These are phyloP conservation scores for Arremon brunneinucha DNA, from an alignment of 2,797 vertebrate species.

Conservation along the genomic window DNA sequence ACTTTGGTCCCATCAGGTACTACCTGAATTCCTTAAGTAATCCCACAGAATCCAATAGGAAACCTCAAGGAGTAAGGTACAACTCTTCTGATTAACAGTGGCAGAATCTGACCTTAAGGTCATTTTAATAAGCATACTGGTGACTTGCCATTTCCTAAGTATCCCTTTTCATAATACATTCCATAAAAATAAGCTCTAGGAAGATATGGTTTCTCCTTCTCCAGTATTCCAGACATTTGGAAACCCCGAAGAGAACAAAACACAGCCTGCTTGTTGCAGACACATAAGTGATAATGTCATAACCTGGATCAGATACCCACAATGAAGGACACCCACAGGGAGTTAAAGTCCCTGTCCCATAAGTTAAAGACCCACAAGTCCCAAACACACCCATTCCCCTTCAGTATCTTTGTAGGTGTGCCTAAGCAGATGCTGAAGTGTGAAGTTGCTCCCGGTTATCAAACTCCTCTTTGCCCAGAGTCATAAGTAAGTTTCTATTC, in stretches of 20 bases:
- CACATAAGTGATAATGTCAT: background rate
- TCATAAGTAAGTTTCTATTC: background rate
- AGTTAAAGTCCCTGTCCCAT: background rate
- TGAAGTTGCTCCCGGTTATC: background rate
- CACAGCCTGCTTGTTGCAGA: background rate
- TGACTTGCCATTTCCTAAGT: slow-evolving; percentile 38
- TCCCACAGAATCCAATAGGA: slow-evolving; percentile 7
- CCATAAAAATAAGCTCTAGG: slow-evolving; percentile 46
- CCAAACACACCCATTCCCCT: background rate
- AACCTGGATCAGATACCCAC: background rate
- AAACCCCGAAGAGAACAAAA: background rate
- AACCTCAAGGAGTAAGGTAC: slow-evolving; percentile 43
- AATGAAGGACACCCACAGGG: background rate
- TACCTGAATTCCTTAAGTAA: slow-evolving; percentile 39
- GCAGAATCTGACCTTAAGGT: slow-evolving; percentile 59
- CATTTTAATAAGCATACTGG: slow-evolving; percentile 56
- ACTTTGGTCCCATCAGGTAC: background rate
- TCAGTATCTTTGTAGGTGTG: background rate
- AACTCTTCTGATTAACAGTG: slow-evolving; percentile 51
- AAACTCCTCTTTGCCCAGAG: background rate
- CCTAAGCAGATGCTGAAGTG: background rate
- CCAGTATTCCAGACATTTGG: background rate
- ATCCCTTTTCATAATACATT: slow-evolving; percentile 14
- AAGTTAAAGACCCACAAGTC: background rate
- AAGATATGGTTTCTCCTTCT: background rate